A percentile compares a stretch with the other conserved stretches of the same genome.
Evolutionary conservation across 2,797 vertebrate species (phyloP).

Genomic region (Pangasius larnaudii): DNA sequence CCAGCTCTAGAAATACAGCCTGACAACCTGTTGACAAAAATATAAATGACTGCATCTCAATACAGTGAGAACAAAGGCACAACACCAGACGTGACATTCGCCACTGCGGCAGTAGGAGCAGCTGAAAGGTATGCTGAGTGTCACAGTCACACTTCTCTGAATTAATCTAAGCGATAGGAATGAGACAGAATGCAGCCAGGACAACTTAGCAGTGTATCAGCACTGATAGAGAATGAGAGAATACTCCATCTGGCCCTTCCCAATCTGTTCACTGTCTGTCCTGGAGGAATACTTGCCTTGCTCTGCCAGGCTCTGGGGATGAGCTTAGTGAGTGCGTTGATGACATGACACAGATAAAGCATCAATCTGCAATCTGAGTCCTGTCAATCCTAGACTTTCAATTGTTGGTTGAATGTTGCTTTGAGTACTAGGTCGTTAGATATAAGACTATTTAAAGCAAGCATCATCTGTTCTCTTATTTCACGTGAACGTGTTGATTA

Average conservation of each 20-base stretch:
- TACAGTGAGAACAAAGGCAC: constrained; percentile 22
- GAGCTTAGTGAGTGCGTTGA: constrained; percentile 33
- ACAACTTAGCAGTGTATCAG: constrained; percentile 51
- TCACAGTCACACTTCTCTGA: constrained; percentile 22
- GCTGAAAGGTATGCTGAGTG: constrained; percentile 52
- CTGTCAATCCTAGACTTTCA: background rate
- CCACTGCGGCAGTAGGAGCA: constrained; percentile 24
- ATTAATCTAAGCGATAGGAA: constrained; percentile 71
- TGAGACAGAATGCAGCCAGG: constrained; percentile 32
- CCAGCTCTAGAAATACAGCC: constrained; percentile 37
- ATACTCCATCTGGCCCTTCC: constrained; percentile 71
- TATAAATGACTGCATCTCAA: constrained; percentile 24
- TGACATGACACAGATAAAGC: constrained; percentile 16
- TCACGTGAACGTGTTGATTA: constrained; percentile 36
- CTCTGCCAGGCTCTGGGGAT: constrained; percentile 59
- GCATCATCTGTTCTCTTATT: background rate
- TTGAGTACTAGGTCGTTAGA: background rate
- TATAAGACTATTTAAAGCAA: background rate
- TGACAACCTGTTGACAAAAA: constrained; percentile 49
- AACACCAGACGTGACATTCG: constrained; percentile 6
- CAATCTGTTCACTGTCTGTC: constrained; percentile 68
- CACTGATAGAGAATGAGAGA: constrained; percentile 69
- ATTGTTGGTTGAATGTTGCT: background rate
- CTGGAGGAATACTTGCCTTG: constrained; percentile 71
- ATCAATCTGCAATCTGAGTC: background rate